Base-by-base conservation (phyloP, 2,888 invertebrate species). In the Merodon equestris region DNA sequence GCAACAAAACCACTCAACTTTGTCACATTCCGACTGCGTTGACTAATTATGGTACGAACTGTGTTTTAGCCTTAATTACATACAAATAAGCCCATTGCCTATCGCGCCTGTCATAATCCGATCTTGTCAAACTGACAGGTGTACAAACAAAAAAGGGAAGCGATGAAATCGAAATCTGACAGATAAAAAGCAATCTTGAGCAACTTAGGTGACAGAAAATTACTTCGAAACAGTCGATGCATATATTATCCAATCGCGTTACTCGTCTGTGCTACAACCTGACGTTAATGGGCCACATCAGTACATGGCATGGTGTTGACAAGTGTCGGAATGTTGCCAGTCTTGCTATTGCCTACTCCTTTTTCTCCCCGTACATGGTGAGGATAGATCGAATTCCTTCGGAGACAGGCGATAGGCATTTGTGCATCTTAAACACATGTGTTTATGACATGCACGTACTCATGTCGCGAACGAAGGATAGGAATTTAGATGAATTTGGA, bases 11-110 rank as follows among this genome's bases (percentile, higher is more conserved):
- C 51, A 12, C 40, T 40, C 4, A 36, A 50, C 67, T 56, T 57
- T 63, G 61, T 68, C 57, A 40, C 66, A 56, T 48, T 56, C 56
- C 47, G 15, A 27, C 9, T 27, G 54, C 13, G 40, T 56, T 66
- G 66, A 47, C 66, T 75, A 63, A 75, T 68, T 68, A 75, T 75
- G 68, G 74, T 38, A 51, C 63, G 45, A 75, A 75, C 61, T 75
- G 68, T 75, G 57, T 58, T 63, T 34, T 50, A 63, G 19, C 74
- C 68, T 63, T 63, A 75, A 68, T 63, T 68, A 68, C 68, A 68
- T 58, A 75, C 74, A 75, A 75, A 75, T 63, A 27, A 61, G 27
- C 44, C 18, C 40, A n/a, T 40, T 36, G 56, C 50, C 67, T 61
- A 57, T 61, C 50, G 56, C 10, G 9, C n/a, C 34, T 67, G 48